phyloP scores from a whole-genome alignment of 2,888 invertebrate species.

The Eledona agricola region DNA sequence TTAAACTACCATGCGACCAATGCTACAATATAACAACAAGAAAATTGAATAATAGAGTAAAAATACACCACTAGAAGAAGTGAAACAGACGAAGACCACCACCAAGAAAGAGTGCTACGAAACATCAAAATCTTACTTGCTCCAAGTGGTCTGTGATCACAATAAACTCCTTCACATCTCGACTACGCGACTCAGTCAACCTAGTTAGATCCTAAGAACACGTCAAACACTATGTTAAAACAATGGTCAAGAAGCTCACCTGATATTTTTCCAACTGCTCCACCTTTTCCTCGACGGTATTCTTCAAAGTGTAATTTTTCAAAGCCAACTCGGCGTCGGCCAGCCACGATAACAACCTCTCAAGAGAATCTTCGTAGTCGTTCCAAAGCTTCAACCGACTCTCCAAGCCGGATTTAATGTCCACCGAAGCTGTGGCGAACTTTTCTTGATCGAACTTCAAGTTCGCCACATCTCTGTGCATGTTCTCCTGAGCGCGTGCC shows the following conservation, averaged over 20 bases:
- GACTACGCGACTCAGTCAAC: constrained; percentile 75
- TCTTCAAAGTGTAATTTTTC: constrained; percentile 84
- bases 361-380: constrained; percentile 87
- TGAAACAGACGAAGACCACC: constrained; percentile 38
- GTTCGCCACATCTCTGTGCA: constrained; percentile 82
- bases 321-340: constrained; percentile 85
- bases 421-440: constrained; percentile 78
- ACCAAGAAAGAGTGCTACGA: constrained; percentile 30
- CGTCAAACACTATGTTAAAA: constrained; percentile 1
- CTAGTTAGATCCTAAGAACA: constrained; percentile 75
- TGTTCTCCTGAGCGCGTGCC: constrained; percentile 82
- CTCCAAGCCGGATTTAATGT: constrained; percentile 81
- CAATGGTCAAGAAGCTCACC: constrained; percentile 64
- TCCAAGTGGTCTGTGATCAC: constrained; percentile 81
- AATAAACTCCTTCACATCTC: constrained; percentile 77
- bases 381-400: constrained; percentile 90
- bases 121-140: constrained; percentile 77
- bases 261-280: constrained; percentile 91
- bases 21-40: no score
- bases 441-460: constrained; percentile 86
- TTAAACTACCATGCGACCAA: no score
- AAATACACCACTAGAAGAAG: constrained; percentile 30
- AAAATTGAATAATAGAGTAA: constrained; percentile 12
- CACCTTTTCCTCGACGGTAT: constrained; percentile 88
- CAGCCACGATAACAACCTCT: constrained; percentile 83